phyloP scores from a whole-genome alignment of 1,140 invertebrate species.

The Drosophila truncata region DNA sequence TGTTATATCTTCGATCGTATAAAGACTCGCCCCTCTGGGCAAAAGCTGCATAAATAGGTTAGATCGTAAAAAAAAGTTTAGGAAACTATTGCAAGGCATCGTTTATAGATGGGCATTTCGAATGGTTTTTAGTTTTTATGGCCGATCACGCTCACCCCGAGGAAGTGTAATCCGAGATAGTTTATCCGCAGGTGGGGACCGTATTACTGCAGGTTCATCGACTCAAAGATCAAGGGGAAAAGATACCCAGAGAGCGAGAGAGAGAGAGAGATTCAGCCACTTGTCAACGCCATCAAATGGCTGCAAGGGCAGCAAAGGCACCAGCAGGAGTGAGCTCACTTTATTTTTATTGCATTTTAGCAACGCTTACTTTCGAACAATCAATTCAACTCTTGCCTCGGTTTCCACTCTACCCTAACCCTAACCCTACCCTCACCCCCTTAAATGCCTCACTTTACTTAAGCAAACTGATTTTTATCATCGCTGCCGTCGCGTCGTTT shows the following conservation, averaged over 20 bases:
- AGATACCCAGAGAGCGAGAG: neutral
- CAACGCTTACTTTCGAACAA: constrained; percentile 67
- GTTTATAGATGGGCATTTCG: constrained; percentile 5
- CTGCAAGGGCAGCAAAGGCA: too few species aligned
- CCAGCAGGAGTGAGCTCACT: constrained; percentile 52
- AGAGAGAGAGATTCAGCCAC: constrained; percentile 27
- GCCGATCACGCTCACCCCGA: constrained; percentile 6
- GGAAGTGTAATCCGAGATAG: constrained; percentile 5
- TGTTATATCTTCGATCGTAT: constrained; percentile 5
- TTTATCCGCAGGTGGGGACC: constrained; percentile 7
- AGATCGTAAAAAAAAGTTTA: constrained; percentile 23
- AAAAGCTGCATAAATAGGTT: constrained; percentile 7
- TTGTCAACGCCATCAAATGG: constrained; percentile 56
- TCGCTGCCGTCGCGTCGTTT: constrained; percentile 77
- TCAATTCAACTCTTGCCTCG: constrained; percentile 61
- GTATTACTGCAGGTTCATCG: constrained; percentile 18
- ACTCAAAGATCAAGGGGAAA: constrained; percentile 4
- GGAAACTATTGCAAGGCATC: constrained; percentile 1
- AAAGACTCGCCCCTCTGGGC: neutral
- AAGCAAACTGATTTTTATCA: constrained; percentile 83
- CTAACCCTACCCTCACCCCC: neutral
- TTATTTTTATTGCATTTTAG: constrained; percentile 72
- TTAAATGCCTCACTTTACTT: constrained; percentile 80
- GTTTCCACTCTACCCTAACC: neutral
- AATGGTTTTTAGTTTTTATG: constrained; percentile 10